Evolutionary conservation across 2,888 invertebrate genomes (phyloP).

Genomic region (Uloborus plumipes): DNA sequence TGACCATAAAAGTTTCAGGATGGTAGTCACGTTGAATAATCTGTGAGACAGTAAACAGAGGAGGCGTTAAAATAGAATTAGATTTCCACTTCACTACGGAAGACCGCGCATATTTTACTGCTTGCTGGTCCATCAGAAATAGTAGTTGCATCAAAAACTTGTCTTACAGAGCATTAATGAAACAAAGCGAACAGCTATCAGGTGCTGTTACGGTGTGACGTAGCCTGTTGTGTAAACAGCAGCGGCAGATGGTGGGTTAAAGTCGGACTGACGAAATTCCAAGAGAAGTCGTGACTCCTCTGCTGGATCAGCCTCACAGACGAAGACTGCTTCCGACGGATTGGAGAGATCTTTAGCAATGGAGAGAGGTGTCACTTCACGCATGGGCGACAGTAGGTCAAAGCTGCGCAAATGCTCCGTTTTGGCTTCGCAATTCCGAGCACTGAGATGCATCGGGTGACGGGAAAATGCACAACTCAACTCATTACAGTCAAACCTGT

Average conservation of each 20-base stretch:
- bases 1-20: no score
- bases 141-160: background rate
- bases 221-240: slow-evolving; percentile 34
- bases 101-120: background rate
- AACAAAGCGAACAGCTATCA: background rate
- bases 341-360: no score
- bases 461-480: no score
- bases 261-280: background rate
- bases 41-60: no score
- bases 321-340: no score
- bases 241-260: slow-evolving; percentile 27
- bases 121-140: background rate
- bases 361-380: slow-evolving; percentile 27
- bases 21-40: no score
- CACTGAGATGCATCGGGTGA: slow-evolving; percentile 1
- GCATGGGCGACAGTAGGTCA: slow-evolving; percentile 48
- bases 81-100: no score
- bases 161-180: background rate
- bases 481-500: no score
- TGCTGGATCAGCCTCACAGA: no score
- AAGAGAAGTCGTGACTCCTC: no score
- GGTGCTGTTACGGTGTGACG: slow-evolving; percentile 15
- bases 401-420: slow-evolving; percentile 39
- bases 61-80: no score
- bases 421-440: slow-evolving; percentile 32